A percentile compares a stretch with the other conserved stretches of the same genome.
Conservation (phyloP, 2,888 invertebrate genomes). For the Luperina testacea region DNA sequence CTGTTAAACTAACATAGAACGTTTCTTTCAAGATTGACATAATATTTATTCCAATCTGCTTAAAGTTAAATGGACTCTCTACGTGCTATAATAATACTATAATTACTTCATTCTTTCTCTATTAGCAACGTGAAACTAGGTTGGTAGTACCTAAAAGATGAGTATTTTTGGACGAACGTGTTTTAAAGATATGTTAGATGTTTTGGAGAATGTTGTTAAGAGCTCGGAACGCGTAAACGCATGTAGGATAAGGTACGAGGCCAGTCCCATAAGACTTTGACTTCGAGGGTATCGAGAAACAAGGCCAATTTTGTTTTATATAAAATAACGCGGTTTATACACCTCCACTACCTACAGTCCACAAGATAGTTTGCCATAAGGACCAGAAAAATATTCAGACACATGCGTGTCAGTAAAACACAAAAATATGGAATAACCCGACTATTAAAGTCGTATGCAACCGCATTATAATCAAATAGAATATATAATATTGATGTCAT, state of each 20-base stretch:
- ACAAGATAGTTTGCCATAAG: not conserved
- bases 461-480: constrained; percentile 30
- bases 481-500: constrained; percentile 37
- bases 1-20: not conserved
- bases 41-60: not conserved
- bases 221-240: constrained; percentile 58
- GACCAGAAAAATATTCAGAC: not conserved
- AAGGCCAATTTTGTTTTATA: constrained; percentile 10
- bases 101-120: not conserved
- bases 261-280: constrained; percentile 30
- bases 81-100: not conserved
- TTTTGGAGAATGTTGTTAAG: constrained; percentile 57
- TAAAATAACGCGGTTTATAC: constrained; percentile 2
- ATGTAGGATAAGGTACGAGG: constrained; percentile 53
- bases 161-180: constrained; percentile 62
- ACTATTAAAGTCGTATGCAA: constrained; percentile 4
- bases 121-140: constrained; percentile 43
- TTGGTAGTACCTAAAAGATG: constrained; percentile 52
- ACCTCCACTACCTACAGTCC: not conserved
- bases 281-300: constrained; percentile 26
- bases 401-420: not conserved
- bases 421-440: constrained; percentile 14
- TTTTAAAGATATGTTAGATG: constrained; percentile 54
- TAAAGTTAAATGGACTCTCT: not conserved
- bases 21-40: not conserved